Percentiles rank a stretch among this genome's conserved stretches.
These are phyloP conservation scores for Malurus melanocephalus DNA, from an alignment of 2,113 vertebrate species.

Conservation along the genomic window DNA sequence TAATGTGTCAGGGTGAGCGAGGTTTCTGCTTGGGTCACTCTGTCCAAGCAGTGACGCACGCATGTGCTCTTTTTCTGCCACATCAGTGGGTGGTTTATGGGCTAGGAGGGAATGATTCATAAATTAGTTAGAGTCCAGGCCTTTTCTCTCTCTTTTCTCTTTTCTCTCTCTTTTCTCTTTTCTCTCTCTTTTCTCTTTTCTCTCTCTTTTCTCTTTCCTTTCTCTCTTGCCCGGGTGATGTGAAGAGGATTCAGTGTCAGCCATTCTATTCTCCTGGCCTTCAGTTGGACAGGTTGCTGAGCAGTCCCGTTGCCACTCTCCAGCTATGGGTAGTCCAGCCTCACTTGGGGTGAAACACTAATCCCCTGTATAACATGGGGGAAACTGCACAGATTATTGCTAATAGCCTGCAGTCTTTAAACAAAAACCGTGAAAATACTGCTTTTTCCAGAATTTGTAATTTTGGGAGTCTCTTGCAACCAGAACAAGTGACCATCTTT, in stretches of 20 bases:
- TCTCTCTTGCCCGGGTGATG: background rate
- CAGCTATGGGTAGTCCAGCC: background rate
- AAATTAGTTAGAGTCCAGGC: background rate
- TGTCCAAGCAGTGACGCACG: background rate
- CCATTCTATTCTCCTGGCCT: background rate
- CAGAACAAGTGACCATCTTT: background rate
- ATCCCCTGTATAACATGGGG: background rate
- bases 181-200: too few species aligned
- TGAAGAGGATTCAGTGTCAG: background rate
- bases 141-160: background rate
- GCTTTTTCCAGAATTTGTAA: background rate
- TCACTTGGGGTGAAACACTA: background rate
- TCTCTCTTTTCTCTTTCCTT: background rate
- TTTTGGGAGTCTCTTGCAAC: background rate
- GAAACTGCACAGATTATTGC: background rate
- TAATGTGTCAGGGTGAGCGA: background rate
- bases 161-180: background rate
- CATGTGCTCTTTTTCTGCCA: background rate
- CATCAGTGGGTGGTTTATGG: constrained; percentile 2
- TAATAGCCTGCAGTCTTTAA: background rate
- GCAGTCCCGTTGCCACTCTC: background rate
- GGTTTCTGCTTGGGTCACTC: background rate
- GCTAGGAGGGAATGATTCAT: constrained; percentile 42
- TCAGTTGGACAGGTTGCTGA: background rate
- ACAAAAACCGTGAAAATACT: background rate